phyloP scores from a whole-genome alignment of 2,888 invertebrate genomes.

The Entomobrya proxima region DNA sequence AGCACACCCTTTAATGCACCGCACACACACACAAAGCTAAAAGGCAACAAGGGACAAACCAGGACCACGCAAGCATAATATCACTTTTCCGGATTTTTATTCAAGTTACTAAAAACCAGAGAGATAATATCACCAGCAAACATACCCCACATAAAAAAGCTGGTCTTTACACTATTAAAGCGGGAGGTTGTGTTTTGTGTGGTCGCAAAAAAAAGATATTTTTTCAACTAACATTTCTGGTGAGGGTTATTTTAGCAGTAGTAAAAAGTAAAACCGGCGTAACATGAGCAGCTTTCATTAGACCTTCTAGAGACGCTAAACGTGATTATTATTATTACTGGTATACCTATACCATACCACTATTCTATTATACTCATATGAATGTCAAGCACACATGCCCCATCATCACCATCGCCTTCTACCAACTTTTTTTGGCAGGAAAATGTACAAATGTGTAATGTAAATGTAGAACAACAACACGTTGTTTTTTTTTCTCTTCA shows the following conservation, averaged over 20 bases:
- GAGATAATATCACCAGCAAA: conserved; percentile 29
- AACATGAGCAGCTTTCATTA: conserved; percentile 22
- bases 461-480: conserved; percentile 1
- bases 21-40: not conserved
- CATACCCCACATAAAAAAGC: not conserved
- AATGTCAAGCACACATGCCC: conserved; percentile 60
- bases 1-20: not conserved
- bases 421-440: conserved; percentile 24
- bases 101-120: not conserved
- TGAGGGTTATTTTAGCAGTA: not conserved
- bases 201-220: not conserved
- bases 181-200: not conserved
- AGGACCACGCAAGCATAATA: conserved; percentile 4
- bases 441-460: conserved; percentile 3
- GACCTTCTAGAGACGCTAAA: too few species aligned
- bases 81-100: conserved; percentile 34
- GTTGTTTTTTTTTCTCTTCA: too few species aligned
- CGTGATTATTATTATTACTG: not conserved
- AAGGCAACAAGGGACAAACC: not conserved
- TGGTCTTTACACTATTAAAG: not conserved
- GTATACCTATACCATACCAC: conserved; percentile 25
- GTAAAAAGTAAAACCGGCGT: conserved; percentile 8
- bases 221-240: not conserved
- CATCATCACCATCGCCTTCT: not conserved
- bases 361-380: conserved; percentile 47